Conservation (phyloP, 2,888 invertebrate species). For the Escarpia spicata region DNA sequence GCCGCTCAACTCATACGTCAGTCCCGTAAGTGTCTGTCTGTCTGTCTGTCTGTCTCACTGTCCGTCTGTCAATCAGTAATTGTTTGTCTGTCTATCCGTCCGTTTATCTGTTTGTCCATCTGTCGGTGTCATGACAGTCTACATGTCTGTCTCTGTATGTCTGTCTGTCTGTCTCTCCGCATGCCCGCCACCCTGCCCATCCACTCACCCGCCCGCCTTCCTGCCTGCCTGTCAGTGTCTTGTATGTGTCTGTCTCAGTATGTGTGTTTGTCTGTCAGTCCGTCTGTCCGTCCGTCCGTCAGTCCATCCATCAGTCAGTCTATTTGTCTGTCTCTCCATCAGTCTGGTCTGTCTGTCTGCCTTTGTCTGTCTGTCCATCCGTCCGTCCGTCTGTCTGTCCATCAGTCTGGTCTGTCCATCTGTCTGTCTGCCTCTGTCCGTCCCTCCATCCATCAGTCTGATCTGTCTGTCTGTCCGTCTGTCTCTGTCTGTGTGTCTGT, state of each 20-base stretch:
- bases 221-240: neutral
- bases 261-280: neutral
- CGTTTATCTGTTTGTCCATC: neutral
- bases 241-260: neutral
- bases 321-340: neutral
- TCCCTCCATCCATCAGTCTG: neutral
- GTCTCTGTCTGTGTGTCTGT: neutral
- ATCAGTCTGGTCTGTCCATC: neutral
- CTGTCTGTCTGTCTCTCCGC: neutral
- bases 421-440: neutral
- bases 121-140: neutral
- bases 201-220: neutral
- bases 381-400: neutral
- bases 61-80: neutral
- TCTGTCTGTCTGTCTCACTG: neutral
- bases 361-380: neutral
- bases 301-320: neutral
- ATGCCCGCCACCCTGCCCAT: neutral
- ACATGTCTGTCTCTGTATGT: neutral
- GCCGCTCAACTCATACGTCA: constrained; percentile 72
- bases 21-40: neutral
- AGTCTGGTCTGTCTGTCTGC: neutral
- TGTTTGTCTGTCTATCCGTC: neutral
- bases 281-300: neutral
- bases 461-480: neutral